Percentiles rank a stretch among this genome's conserved stretches.
These are phyloP conservation scores for Neosilurus mollespiculum DNA, from an alignment of 2,797 vertebrate species.

Conservation along the genomic window DNA sequence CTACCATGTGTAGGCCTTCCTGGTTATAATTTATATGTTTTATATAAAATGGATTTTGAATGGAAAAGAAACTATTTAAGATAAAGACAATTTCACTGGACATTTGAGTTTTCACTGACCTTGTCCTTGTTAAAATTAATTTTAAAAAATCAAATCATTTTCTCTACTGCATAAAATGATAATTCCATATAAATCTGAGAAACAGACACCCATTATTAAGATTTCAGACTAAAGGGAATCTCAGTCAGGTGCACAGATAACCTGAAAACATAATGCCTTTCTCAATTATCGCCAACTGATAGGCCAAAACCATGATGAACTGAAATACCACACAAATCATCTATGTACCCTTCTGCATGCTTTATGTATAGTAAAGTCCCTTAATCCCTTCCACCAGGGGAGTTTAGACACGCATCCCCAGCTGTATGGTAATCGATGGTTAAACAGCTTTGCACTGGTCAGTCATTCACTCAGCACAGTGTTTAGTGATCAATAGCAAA, in stretches of 20 bases:
- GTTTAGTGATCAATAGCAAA: slow-evolving; percentile 44
- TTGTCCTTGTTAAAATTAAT: background rate
- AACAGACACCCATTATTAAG: background rate
- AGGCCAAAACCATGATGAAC: background rate
- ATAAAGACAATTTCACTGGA: background rate
- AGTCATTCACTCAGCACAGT: slow-evolving; percentile 31
- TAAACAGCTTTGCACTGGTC: slow-evolving; percentile 39
- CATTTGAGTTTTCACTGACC: background rate
- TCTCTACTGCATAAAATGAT: no score
- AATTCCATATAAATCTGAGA: background rate
- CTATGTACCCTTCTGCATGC: slow-evolving; percentile 30
- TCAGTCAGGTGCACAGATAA: background rate
- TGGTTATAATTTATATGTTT: background rate
- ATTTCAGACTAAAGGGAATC: background rate
- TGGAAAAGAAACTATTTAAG: background rate
- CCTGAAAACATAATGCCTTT: background rate
- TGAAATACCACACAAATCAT: slow-evolving; percentile 28
- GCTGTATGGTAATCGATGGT: slow-evolving; percentile 48
- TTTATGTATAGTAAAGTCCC: slow-evolving; percentile 31
- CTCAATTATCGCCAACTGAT: background rate
- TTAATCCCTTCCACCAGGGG: slow-evolving; percentile 35
- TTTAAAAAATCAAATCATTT: background rate
- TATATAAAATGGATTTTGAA: background rate
- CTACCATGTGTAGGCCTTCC: background rate
- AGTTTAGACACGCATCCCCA: slow-evolving; percentile 13